Percentiles rank a stretch among this genome's conserved stretches.
phyloP scores from a whole-genome alignment of 2,888 invertebrate genomes.

The Hylaea fasciaria region DNA sequence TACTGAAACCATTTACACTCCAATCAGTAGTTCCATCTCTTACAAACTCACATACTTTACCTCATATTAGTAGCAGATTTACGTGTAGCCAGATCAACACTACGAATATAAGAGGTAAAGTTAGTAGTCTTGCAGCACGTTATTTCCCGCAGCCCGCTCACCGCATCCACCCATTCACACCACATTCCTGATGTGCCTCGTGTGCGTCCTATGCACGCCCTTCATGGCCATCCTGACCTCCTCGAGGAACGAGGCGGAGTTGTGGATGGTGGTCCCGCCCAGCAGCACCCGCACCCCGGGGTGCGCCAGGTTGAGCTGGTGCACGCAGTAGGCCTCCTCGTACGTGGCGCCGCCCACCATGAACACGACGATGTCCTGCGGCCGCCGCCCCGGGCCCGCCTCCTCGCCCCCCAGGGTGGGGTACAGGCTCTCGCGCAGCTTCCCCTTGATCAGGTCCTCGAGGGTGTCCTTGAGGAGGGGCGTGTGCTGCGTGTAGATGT shows the following conservation, averaged over 20 bases:
- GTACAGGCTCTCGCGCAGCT: constrained; percentile 93
- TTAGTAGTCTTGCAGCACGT: too few species aligned
- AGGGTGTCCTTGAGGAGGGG: constrained; percentile 95
- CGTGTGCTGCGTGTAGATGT: constrained; percentile 99
- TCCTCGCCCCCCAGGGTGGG: constrained; percentile 91
- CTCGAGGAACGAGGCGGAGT: constrained; percentile 91
- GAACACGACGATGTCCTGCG: constrained; percentile 98
- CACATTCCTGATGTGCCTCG: constrained; percentile 80
- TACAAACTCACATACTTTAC: too few species aligned
- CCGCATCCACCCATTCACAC: too few species aligned
- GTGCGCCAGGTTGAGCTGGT: constrained; percentile 89
- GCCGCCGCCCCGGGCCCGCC: constrained; percentile 82
- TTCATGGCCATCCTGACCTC: constrained; percentile 89
- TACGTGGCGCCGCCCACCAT: constrained; percentile 98
- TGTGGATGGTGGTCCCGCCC: constrained; percentile 97
- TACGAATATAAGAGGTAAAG: too few species aligned
- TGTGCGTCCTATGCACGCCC: constrained; percentile 87
- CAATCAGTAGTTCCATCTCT: too few species aligned
- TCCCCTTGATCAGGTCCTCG: constrained; percentile 95
- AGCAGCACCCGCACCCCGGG: constrained; percentile 91
- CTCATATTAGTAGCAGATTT: too few species aligned
- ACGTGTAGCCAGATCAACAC: too few species aligned
- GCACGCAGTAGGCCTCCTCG: constrained; percentile 95
- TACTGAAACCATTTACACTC: too few species aligned
- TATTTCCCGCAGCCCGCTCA: too few species aligned